Conservation (phyloP, 2,113 vertebrate genomes). For the Erpornis zantholeuca region DNA sequence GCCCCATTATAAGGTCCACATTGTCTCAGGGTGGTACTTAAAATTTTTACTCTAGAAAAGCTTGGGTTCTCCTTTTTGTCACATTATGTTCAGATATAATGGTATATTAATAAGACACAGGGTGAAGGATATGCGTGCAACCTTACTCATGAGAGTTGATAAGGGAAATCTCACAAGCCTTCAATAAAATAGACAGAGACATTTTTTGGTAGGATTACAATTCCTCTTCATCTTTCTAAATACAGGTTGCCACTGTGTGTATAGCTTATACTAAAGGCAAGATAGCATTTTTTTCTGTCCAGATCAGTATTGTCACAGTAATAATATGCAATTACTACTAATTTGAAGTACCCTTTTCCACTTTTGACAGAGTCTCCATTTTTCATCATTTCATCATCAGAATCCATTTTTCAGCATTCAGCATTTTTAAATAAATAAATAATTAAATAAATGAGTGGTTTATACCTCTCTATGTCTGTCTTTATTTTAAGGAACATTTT, state of each 20-base stretch:
- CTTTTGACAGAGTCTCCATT: background rate
- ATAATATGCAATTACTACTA: background rate
- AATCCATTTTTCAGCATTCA: background rate
- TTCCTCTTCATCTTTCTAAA: background rate
- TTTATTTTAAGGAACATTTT: background rate
- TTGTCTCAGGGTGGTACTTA: background rate
- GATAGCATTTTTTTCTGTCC: background rate
- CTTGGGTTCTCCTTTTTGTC: background rate
- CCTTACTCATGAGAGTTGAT: background rate
- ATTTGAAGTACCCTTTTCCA: background rate
- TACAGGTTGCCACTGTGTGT: background rate
- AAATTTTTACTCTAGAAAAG: background rate
- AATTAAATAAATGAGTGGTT: background rate
- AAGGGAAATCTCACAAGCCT: background rate
- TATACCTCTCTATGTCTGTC: background rate
- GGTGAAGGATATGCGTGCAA: rapidly evolving
- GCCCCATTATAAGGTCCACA: background rate
- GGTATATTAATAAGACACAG: background rate
- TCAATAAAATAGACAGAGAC: background rate
- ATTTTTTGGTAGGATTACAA: background rate
- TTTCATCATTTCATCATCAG: too few species aligned
- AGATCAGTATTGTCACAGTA: background rate
- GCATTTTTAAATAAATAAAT: background rate
- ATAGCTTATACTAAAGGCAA: background rate
- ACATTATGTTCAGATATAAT: background rate